phyloP scores from a whole-genome alignment of 1,140 invertebrate genomes.

The Ceratosolen fusciceps region DNA sequence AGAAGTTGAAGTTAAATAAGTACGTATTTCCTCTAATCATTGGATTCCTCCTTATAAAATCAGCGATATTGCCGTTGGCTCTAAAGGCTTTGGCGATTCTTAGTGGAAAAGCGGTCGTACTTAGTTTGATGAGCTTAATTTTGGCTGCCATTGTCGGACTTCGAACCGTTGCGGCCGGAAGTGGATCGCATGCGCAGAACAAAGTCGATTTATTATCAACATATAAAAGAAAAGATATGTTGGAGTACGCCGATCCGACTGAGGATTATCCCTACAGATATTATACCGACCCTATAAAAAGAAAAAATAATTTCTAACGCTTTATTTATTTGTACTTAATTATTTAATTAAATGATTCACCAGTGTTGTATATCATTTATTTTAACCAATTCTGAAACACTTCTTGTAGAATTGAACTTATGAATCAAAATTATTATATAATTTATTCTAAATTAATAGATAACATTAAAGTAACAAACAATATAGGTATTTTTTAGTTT shows the following conservation, averaged over 20 bases:
- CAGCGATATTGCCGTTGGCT: slow-evolving; percentile 75
- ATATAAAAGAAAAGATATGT: slow-evolving; percentile 63
- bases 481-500: too few species aligned
- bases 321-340: slow-evolving; percentile 1
- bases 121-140: slow-evolving; percentile 73
- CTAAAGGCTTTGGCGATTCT: slow-evolving; percentile 76
- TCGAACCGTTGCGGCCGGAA: slow-evolving; percentile 54
- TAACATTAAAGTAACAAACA: too few species aligned
- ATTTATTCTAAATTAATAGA: too few species aligned
- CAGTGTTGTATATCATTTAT: not conserved
- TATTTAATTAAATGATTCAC: slow-evolving; percentile 5
- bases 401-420: too few species aligned
- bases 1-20: slow-evolving; percentile 65
- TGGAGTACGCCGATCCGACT: slow-evolving; percentile 51
- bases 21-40: slow-evolving; percentile 74
- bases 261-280: slow-evolving; percentile 61
- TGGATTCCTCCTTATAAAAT: slow-evolving; percentile 76
- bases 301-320: not conserved
- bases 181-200: slow-evolving; percentile 32
- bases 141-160: slow-evolving; percentile 70
- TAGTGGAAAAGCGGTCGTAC: slow-evolving; percentile 74
- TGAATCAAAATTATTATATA: too few species aligned
- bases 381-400: too few species aligned
- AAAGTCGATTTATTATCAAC: slow-evolving; percentile 62
- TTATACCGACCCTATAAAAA: slow-evolving; percentile 55